Base-by-base conservation (phyloP, 2,888 invertebrate species). In the Neoascia interrupta region DNA sequence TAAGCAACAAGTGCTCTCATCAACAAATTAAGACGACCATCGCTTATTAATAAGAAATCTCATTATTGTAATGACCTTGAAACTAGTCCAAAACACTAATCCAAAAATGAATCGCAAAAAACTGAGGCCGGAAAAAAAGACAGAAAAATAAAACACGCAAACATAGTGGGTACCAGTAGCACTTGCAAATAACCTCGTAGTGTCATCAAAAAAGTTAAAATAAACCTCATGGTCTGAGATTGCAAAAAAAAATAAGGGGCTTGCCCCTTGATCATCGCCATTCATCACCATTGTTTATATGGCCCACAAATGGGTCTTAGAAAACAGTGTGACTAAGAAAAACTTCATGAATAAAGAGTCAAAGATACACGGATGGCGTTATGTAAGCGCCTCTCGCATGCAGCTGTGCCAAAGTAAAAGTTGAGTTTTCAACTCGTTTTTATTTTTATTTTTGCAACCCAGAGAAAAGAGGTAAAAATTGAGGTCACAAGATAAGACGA, bases 61-160 rank as follows among this genome's bases (percentile, higher is more conserved):
- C 23, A 26, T 49, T 51, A 51, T n/a, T 63, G 41, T 34, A 51
- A 51, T 15, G 51, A 51, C 63, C 51, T 63, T 63, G 51, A 63
- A 51, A 18, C 3, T 1, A 31, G 16, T n/a, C 15, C 26, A 49
- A 28, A n/a, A 23, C 5, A 18, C 2, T 8, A 2, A 23, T 10
- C 15, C 28, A 23, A 15, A 34, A 49, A 31, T 51, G 49, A 51
- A 21, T 10, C 31, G 16, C 10, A 8, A 16, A 28, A 37, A 18
- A 4, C 31, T 31, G n/a, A 13, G 31, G 8, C 11, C 41, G n/a
- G 23, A 51, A 34, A 45, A 43, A 51, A 13, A 23, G 4, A n/a
- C 31, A 31, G 8, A 6, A 8, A 11, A 1, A 26, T 3, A 45
- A 26, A 39, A 1, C 39, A 5, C 11, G 8, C 39, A 45, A 60